A percentile compares a stretch with the other conserved stretches of the same genome.
Conservation (phyloP, 2,797 vertebrate species). For the Pantherophis vulpinus region DNA sequence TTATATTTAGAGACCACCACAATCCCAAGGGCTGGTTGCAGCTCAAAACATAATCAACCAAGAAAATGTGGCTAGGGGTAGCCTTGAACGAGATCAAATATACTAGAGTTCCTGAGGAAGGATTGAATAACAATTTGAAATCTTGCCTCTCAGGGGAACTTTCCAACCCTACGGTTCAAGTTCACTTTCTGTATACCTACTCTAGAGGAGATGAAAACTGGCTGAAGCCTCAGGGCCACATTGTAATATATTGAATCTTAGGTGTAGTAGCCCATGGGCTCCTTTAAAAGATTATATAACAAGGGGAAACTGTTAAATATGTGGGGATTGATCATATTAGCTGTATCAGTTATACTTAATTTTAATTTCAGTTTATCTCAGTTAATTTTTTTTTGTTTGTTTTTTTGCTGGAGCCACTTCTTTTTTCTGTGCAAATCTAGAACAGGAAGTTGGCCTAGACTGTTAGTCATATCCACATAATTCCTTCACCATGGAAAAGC, state of each 20-base stretch:
- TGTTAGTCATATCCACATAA: neutral
- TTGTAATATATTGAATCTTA: neutral
- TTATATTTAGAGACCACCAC: neutral
- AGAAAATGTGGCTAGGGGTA: neutral
- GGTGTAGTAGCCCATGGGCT: neutral
- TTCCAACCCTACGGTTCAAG: neutral
- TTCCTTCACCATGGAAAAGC: neutral
- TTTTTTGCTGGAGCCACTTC: neutral
- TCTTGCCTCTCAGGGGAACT: neutral
- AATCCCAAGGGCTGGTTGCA: neutral
- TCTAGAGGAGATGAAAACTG: neutral
- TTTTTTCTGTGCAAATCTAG: neutral
- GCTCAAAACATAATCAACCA: no score
- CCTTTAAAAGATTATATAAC: neutral
- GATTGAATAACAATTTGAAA: neutral
- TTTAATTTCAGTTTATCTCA: neutral
- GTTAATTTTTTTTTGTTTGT: neutral
- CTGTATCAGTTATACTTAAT: neutral
- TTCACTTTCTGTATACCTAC: neutral
- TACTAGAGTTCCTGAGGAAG: neutral
- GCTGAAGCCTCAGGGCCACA: neutral
- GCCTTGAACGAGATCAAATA: neutral
- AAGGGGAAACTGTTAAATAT: neutral
- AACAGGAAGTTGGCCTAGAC: neutral
- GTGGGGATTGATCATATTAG: neutral